Percentiles rank a stretch among this genome's conserved stretches.
These are phyloP conservation scores for Slavum lentiscoides DNA, from an alignment of 2,888 invertebrate genomes.

Conservation along the genomic window DNA sequence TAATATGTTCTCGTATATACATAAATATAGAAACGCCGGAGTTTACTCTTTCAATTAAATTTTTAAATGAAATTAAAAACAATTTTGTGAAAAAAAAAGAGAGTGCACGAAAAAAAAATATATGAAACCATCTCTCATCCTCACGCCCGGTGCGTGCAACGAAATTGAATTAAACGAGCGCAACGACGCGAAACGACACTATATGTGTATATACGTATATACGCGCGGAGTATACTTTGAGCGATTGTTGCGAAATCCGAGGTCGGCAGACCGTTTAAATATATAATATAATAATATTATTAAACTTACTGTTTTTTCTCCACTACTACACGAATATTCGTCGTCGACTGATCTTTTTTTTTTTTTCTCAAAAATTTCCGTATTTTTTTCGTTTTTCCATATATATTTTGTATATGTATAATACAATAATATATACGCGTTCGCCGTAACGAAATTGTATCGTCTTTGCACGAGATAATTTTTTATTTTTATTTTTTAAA, in stretches of 20 bases:
- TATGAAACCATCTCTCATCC: background rate
- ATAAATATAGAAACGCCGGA: background rate
- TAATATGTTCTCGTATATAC: background rate
- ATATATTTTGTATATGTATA: no score
- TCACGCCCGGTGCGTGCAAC: background rate
- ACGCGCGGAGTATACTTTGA: background rate
- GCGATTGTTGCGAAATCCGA: background rate
- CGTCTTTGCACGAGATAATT: no score
- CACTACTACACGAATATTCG: no score
- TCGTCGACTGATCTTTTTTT: no score
- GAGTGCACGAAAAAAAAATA: background rate
- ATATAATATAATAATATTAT: no score
- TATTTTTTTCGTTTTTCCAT: no score
- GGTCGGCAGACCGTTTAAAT: background rate
- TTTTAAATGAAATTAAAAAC: constrained; percentile 6
- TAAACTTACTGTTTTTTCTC: background rate
- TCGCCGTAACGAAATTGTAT: no score
- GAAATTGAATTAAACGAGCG: constrained; percentile 12
- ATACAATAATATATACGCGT: no score
- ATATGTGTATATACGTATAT: background rate
- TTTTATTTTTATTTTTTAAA: no score
- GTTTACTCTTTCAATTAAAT: constrained; percentile 36
- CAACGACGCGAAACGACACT: background rate
- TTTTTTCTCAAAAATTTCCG: no score
- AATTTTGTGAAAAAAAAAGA: background rate